A percentile compares a stretch with the other conserved stretches of the same genome.
These are phyloP conservation scores for Nanorana parkeri DNA, from an alignment of 2,113 vertebrate genomes.

Conservation along the genomic window DNA sequence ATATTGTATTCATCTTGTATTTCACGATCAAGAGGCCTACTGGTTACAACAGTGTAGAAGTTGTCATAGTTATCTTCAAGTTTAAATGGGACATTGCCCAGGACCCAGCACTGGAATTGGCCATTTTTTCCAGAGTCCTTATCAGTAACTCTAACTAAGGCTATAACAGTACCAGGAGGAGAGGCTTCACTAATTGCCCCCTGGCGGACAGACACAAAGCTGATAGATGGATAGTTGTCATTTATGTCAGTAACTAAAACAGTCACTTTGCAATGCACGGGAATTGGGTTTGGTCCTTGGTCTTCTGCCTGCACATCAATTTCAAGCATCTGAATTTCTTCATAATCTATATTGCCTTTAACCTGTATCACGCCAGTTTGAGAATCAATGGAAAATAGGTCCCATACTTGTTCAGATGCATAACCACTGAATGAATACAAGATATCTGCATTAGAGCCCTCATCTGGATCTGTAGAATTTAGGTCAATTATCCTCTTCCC, in stretches of 20 bases:
- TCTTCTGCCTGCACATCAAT: slow-evolving; percentile 96
- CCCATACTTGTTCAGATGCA: slow-evolving; percentile 89
- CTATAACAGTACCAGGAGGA: slow-evolving; percentile 93
- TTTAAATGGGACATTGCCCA: slow-evolving; percentile 91
- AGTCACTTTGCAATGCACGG: slow-evolving; percentile 96
- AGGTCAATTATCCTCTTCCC: slow-evolving; percentile 92
- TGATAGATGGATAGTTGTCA: slow-evolving; percentile 94
- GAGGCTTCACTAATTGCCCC: slow-evolving; percentile 96
- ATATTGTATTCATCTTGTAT: slow-evolving; percentile 95
- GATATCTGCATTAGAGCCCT: slow-evolving; percentile 94
- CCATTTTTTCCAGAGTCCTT: slow-evolving; percentile 95
- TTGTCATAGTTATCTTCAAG: slow-evolving; percentile 98
- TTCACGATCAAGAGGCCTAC: slow-evolving; percentile 92
- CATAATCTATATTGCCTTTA: slow-evolving; percentile 95
- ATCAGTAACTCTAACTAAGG: slow-evolving; percentile 93
- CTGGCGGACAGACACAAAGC: slow-evolving; percentile 95
- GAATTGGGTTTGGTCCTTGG: slow-evolving; percentile 95
- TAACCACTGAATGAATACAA: slow-evolving; percentile 96
- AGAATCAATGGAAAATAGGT: slow-evolving; percentile 95
- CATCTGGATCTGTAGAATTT: slow-evolving; percentile 95
- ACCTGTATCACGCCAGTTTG: slow-evolving; percentile 94
- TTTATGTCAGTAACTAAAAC: slow-evolving; percentile 95
- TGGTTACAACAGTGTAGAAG: slow-evolving; percentile 94
- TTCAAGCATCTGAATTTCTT: slow-evolving; percentile 92
- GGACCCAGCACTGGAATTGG: slow-evolving; percentile 92